Evolutionary conservation across 2,113 vertebrate genomes (phyloP), one percentile per base, ranked within the genome.

Genomic region (Lampris incognitus): DNA sequence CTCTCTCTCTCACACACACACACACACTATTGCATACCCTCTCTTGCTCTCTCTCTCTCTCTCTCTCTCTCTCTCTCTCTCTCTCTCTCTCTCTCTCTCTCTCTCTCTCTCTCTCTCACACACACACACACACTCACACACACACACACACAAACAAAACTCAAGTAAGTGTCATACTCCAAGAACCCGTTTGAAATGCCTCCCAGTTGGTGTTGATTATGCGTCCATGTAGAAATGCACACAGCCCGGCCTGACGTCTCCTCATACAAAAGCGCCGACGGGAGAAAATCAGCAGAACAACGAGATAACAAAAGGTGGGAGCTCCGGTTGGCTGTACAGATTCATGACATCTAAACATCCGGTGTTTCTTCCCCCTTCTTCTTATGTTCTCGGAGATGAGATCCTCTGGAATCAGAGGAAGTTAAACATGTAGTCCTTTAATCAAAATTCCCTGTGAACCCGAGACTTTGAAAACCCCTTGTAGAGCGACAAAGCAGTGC

Each of bases 171-270:
- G 72, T 66, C 76, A 80, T 75, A 82, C 68, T 64, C 50, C 49
- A 72, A 71, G 79, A 85, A 79, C 72, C 56, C 62, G 69, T n/a
- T 5, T 37, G 13, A 67, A 71, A 77, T 82, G 80, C 76, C 66
- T 88, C 68, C 66, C 63, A 76, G 72, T 79, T 73, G 10, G 57
- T 70, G 89, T 90, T 85, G 90, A 91, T 92, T 88, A 91, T 89
- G 83, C 72, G 89, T 85, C 80, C 39, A 52, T 70, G 49, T 63
- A 69, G 83, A 66, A 13, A 73, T 76, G 64, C 54, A 60, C 58
- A 49, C 57, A 67, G 79, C 66, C 66, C 65, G 65, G 76, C 74
- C 68, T 75, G 66, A 85, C 80, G 72, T 78, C 76, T 79, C 66
- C 76, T 86, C 60, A 52, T 66, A 78, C 60, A 74, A 78, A 74